A percentile compares a stretch with the other conserved stretches of the same genome.
Conservation (phyloP, 2,113 vertebrate genomes). For the Oreochromis tanganicae region DNA sequence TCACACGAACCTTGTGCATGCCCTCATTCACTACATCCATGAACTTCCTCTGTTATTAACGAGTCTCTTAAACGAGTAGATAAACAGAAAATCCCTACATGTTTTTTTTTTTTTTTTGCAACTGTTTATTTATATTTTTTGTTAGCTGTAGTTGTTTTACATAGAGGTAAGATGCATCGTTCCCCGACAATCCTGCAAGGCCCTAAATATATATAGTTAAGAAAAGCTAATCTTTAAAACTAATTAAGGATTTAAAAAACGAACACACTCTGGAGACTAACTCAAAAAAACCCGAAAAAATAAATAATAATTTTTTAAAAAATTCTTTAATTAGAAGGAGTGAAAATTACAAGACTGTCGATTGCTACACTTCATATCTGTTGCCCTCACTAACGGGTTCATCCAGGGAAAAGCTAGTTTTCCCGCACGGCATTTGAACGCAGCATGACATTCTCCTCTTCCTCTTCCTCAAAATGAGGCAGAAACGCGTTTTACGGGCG, state of each 20-base stretch:
- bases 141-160: background rate
- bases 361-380: background rate
- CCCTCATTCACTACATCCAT: background rate
- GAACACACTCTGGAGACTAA: background rate
- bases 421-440: conserved; percentile 7
- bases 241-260: background rate
- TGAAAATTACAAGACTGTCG: background rate
- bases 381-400: background rate
- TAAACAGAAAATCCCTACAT: background rate
- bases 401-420: background rate
- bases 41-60: background rate
- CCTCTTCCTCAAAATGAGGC: conserved; percentile 11
- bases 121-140: background rate
- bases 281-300: background rate
- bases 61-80: background rate
- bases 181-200: background rate
- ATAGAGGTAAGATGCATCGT: background rate
- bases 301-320: background rate
- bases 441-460: conserved; percentile 46
- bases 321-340: background rate
- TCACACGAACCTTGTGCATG: background rate
- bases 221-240: background rate
- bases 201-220: background rate
- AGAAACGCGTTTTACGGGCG: conserved; percentile 40
- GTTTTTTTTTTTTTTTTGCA: background rate